Conservation (phyloP, 2,888 invertebrate genomes). For the Tetanocera ferruginea region DNA sequence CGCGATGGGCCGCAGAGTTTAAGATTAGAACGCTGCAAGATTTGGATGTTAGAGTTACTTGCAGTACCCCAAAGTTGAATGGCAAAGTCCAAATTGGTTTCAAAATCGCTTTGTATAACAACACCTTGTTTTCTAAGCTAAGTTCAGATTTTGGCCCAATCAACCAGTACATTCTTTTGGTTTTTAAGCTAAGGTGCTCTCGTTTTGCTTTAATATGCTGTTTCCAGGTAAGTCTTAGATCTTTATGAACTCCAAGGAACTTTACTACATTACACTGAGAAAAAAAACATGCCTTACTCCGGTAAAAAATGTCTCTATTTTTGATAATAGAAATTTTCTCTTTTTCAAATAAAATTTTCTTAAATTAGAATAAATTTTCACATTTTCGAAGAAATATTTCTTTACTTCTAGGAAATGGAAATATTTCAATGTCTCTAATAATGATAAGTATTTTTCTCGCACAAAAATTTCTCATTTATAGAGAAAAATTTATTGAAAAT, state of each 20-base stretch:
- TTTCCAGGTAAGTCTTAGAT: slow-evolving; percentile 7
- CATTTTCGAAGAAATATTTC: no score
- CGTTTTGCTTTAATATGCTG: slow-evolving; percentile 10
- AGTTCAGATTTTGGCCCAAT: neutral
- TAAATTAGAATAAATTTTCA: no score
- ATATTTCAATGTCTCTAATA: no score
- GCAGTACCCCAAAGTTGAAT: no score
- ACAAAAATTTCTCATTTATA: no score
- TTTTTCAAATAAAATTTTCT: no score
- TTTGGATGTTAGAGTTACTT: neutral
- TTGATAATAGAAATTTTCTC: no score
- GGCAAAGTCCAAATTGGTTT: slow-evolving; percentile 7
- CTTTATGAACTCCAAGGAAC: neutral
- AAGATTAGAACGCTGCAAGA: neutral
- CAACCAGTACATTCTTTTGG: slow-evolving; percentile 20
- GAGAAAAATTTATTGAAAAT: no score
- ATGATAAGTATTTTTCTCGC: no score
- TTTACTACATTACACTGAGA: neutral
- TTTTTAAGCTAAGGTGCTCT: neutral
- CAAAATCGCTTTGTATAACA: slow-evolving; percentile 24
- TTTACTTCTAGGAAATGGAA: no score
- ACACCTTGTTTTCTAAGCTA: slow-evolving; percentile 31
- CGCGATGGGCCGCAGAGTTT: neutral
- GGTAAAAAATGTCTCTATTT: no score
- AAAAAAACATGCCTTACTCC: no score